Evolutionary conservation across 2,888 invertebrate species (phyloP), one percentile per base, ranked within the genome.

Genomic region (Theretra japonica): DNA sequence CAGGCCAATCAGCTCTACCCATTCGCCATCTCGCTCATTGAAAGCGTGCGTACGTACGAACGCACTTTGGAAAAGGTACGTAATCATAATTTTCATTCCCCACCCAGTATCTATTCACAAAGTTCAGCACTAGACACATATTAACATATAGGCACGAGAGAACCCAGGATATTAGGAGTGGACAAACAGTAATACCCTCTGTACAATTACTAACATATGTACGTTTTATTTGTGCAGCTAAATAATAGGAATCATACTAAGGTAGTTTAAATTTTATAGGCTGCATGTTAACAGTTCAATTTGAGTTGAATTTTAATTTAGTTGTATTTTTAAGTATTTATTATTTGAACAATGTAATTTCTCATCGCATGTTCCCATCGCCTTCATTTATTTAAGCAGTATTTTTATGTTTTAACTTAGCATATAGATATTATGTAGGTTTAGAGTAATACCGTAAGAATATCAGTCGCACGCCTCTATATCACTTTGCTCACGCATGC

Each of bases 1-100:
- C 99, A 99, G 89, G 99, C 99, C 0, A 99, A 99, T 90, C 99
- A 99, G 88, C 96, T 99, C 19, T 99, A 99, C 90, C 99, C 99
- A 0, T 99, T 98, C 94, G 99, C 99, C 23, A 99, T 99, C 83
- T 99, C 99, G 0, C 95, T 99, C 76, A 99, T 99, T 82, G 99
- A 99, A 93, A 99, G 99, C 89, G 98, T 99, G 53, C 96, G 98
- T 77, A 99, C 99, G 0, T 99, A 99, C 88, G 99, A 99, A 88
- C 96, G 99, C 86, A 99, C 99, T 6, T 95, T 99, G 86, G 99
- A 99, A 91, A 99, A 99, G 97, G 98, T 99, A 95, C 92, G 91
- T 82, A 69, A 30, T 69, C 56, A 41, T 58, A 69, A 19, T 53
- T 68, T 41, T 71, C 6, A 74, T 53, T 53, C 17, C n/a, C n/a